phyloP scores from a whole-genome alignment of 1,140 invertebrate genomes.

The Neodiprion lecontei region DNA sequence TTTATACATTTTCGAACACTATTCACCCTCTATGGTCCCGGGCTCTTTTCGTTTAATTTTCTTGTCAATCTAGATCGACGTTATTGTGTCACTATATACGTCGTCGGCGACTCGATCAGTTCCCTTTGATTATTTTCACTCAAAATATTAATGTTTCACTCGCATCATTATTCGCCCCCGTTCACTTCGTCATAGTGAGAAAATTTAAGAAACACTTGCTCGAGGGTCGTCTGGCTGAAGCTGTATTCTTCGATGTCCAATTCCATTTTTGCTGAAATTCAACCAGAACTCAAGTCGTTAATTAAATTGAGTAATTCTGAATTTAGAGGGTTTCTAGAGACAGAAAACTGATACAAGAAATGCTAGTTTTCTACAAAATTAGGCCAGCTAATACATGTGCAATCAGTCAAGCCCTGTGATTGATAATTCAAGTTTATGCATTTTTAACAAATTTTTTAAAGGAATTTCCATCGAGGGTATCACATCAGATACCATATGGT shows the following conservation, averaged over 20 bases:
- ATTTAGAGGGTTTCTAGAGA: constrained; percentile 19
- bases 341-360: too few relatives aligned
- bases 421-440: too few relatives aligned
- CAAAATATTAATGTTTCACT: constrained; percentile 28
- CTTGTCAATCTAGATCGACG: too few relatives aligned
- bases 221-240: constrained; percentile 84
- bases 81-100: too few relatives aligned
- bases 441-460: neutral
- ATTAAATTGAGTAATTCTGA: constrained; percentile 3
- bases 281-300: constrained; percentile 30
- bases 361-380: too few relatives aligned
- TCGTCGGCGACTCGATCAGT: too few relatives aligned
- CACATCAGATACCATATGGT: too few relatives aligned
- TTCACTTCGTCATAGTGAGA: constrained; percentile 75
- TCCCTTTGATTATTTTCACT: neutral
- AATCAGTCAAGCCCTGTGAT: too few relatives aligned
- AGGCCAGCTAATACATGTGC: too few relatives aligned
- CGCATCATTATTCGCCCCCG: constrained; percentile 51
- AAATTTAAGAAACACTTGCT: constrained; percentile 87
- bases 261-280: constrained; percentile 71
- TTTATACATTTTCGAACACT: neutral
- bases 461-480: neutral
- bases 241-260: constrained; percentile 82
- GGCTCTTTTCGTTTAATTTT: neutral
- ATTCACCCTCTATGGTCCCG: constrained; percentile 1